phyloP scores from a whole-genome alignment of 2,113 vertebrate genomes.

The Larimichthys crocea region DNA sequence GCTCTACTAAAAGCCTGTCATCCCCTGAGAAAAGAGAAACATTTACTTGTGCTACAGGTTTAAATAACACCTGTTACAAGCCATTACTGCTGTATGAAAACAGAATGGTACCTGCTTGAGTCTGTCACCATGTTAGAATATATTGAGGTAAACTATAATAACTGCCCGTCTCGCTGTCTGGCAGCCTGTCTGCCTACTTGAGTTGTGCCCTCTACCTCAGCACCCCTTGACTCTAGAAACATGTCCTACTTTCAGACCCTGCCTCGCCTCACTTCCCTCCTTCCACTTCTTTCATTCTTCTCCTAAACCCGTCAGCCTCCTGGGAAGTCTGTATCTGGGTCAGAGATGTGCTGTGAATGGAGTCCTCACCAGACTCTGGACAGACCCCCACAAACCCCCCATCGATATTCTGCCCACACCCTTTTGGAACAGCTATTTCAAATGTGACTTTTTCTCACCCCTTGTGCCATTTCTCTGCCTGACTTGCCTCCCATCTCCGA shows the following conservation, averaged over 20 bases:
- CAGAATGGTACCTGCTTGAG: background rate
- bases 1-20: background rate
- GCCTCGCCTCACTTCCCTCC: constrained; percentile 59
- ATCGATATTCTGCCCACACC: constrained; percentile 73
- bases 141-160: constrained; percentile 16
- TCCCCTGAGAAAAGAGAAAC: background rate
- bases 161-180: constrained; percentile 29
- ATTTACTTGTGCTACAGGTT: background rate
- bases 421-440: constrained; percentile 70
- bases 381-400: constrained; percentile 47
- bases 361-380: constrained; percentile 69
- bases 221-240: constrained; percentile 72
- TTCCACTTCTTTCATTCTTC: constrained; percentile 71
- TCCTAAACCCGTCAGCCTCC: constrained; percentile 60
- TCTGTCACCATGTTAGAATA: constrained; percentile 1
- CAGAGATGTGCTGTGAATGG: constrained; percentile 79
- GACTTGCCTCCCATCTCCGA: constrained; percentile 71
- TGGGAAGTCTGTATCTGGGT: constrained; percentile 80
- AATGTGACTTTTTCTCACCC: constrained; percentile 75
- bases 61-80: constrained; percentile 30
- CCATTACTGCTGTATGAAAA: background rate
- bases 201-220: constrained; percentile 48
- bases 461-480: constrained; percentile 73
- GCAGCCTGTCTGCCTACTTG: constrained; percentile 37
- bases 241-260: constrained; percentile 73